Percentiles rank a stretch among this genome's conserved stretches.
Conservation (phyloP, 2,888 invertebrate genomes). For the Trichopoda pennipes region DNA sequence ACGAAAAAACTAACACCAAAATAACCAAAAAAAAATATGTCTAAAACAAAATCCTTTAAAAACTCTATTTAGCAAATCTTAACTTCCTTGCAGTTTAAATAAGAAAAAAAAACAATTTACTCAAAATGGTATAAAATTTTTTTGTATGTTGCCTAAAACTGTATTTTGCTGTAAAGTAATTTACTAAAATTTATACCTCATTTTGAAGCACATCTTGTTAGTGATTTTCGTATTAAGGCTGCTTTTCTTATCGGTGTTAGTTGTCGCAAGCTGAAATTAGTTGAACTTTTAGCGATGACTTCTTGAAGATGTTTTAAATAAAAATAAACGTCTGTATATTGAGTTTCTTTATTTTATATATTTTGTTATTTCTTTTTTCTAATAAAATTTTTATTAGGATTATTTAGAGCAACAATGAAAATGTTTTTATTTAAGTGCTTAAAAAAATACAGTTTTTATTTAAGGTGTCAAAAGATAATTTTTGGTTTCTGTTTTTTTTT, state of each 20-base stretch:
- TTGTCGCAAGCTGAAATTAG: slow-evolving; percentile 57
- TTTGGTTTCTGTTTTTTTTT: background rate
- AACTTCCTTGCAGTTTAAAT: background rate
- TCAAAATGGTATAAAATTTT: slow-evolving; percentile 16
- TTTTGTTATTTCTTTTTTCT: background rate
- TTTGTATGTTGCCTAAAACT: slow-evolving; percentile 13
- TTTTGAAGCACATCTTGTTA: slow-evolving; percentile 16
- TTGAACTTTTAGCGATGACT: slow-evolving; percentile 62
- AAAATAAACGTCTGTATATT: slow-evolving; percentile 5
- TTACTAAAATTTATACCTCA: slow-evolving; percentile 37
- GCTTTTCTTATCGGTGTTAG: slow-evolving; percentile 58
- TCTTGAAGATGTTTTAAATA: slow-evolving; percentile 28
- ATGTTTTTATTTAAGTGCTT: background rate
- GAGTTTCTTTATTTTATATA: background rate
- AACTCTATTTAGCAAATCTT: slow-evolving; percentile 1
- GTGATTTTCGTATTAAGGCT: background rate
- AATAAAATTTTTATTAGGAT: background rate
- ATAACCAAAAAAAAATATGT: background rate
- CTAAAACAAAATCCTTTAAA: slow-evolving; percentile 39
- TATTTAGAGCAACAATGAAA: slow-evolving; percentile 15
- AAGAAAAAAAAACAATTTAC: slow-evolving; percentile 46
- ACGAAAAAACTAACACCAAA: slow-evolving; percentile 39
- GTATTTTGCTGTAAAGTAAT: slow-evolving; percentile 47
- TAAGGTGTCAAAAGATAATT: slow-evolving; percentile 49
- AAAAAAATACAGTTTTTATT: slow-evolving; percentile 34